Conservation (phyloP, 2,888 invertebrate genomes). For the Leptinotarsa peninsularis region DNA sequence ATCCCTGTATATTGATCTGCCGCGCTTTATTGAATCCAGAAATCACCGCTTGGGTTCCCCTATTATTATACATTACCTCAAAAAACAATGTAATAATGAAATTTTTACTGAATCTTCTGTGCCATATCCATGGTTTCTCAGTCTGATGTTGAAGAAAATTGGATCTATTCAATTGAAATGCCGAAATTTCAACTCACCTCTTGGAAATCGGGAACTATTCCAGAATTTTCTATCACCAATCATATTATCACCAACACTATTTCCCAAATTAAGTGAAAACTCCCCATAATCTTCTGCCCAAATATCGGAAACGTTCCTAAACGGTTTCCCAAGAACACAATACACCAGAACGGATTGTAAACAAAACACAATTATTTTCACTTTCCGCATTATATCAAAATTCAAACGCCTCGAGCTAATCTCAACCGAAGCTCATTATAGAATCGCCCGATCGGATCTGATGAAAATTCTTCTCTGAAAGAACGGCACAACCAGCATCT, state of each 20-base stretch:
- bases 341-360: conserved; percentile 17
- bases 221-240: background rate
- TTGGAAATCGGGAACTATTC: conserved; percentile 47
- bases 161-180: too few relatives aligned
- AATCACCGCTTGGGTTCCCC: too few relatives aligned
- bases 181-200: conserved; percentile 48
- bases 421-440: background rate
- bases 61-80: too few relatives aligned
- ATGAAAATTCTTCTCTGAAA: conserved; percentile 5
- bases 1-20: too few relatives aligned
- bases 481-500: conserved; percentile 12
- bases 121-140: too few relatives aligned
- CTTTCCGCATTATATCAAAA: conserved; percentile 27
- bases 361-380: conserved; percentile 24
- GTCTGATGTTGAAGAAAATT: too few relatives aligned
- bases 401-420: background rate
- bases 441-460: background rate
- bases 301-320: conserved; percentile 49
- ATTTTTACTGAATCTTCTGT: too few relatives aligned
- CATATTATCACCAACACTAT: background rate
- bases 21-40: too few relatives aligned
- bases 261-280: conserved; percentile 22
- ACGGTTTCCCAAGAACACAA: conserved; percentile 27
- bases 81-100: too few relatives aligned
- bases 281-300: conserved; percentile 48